Evolutionary conservation across 2,113 vertebrate species (phyloP).

Genomic region (Micromys minutus): DNA sequence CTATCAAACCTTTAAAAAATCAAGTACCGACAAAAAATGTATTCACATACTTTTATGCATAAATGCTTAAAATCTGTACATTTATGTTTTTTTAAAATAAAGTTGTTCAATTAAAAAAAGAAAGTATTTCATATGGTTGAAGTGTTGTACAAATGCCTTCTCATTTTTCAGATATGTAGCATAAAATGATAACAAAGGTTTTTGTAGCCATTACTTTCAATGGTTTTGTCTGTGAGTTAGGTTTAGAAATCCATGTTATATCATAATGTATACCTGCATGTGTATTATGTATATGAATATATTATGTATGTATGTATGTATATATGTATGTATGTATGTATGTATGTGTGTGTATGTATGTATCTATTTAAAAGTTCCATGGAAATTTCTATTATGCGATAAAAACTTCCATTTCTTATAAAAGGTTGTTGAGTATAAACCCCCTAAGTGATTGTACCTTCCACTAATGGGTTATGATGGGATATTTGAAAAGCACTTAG

Average conservation of each 20-base stretch:
- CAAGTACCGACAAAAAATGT: no score
- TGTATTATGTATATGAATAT: neutral
- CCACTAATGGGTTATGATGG: constrained; percentile 14
- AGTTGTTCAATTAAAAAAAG: no score
- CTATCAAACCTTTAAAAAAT: no score
- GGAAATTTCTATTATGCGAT: neutral
- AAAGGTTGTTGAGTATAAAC: constrained; percentile 8
- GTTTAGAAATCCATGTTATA: constrained; percentile 33
- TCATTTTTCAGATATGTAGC: constrained; percentile 39
- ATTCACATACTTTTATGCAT: no score
- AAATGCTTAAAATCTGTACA: no score
- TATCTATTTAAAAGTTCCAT: neutral
- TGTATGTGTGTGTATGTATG: neutral
- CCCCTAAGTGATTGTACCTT: constrained; percentile 31
- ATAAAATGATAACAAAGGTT: constrained; percentile 12
- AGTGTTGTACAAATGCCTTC: neutral
- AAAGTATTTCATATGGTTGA: constrained; percentile 5
- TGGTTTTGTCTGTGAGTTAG: constrained; percentile 1
- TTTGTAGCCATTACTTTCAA: no score
- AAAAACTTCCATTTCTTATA: neutral
- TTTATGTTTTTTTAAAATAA: no score
- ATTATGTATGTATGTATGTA: neutral
- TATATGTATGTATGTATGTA: neutral
- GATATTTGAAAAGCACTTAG: constrained; percentile 58
- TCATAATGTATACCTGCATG: neutral